Evolutionary conservation across 2,888 invertebrate species (phyloP), one percentile per base, ranked within the genome.

Genomic region (Panzeria rudis): DNA sequence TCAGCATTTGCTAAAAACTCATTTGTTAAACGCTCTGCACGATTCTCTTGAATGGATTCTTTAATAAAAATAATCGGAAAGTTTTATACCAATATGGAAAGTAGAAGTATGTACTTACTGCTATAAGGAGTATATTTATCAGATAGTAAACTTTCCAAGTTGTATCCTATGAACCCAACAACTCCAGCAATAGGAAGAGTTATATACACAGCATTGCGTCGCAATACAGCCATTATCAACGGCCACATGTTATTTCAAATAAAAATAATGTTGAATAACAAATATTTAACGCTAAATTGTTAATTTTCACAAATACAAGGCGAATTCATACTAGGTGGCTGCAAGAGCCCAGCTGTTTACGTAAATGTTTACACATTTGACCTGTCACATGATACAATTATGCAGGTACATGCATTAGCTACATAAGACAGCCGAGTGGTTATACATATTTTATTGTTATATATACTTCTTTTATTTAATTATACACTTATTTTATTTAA

Each of bases 111-210:
- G 20, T 15, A 87, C 94, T 94, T 91, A 95, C 95, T 94, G 86
- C 93, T 95, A 88, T 95, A 96, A 0, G 96, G 96, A 13, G 96
- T 97, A 89, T 96, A 95, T 93, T 94, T 95, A 90, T 95, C 95
- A 0, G 96, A 96, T 7, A 97, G 66, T 83, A 94, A 91, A 73
- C 93, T 94, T 93, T 98, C 98, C 86, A 98, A 87, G 89, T 97
- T 96, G 91, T 98, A 98, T 32, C 98, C 98, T 88, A 98, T 93
- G 75, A 96, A 94, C 5, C 98, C 98, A 32, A 98, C 94, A 0
- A 97, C 93, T 0, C 95, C 96, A 0, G 97, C 98, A 86, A 97
- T 93, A 0, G 98, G 98, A 54, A 98, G 92, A 0, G 97, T 97
- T 44, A 98, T 93, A 87, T 95, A 95, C 0, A 97, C 96, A 0